phyloP scores from a whole-genome alignment of 2,113 vertebrate genomes.

The Forbesichthys agassizii region DNA sequence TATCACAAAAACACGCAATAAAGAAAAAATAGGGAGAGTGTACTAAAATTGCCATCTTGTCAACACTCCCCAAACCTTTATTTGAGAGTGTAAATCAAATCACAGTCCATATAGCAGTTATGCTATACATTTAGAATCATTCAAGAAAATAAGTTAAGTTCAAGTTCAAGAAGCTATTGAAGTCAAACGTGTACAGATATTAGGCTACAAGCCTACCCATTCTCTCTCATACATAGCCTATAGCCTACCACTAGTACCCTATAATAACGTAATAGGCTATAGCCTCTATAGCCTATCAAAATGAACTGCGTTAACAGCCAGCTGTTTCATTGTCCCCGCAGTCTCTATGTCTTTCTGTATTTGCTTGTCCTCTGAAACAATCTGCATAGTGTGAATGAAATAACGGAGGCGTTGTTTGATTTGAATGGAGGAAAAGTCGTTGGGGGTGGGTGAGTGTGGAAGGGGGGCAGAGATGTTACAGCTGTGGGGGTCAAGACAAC shows the following conservation, averaged over 20 bases:
- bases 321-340: slow-evolving; percentile 80
- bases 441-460: slow-evolving; percentile 15
- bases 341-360: slow-evolving; percentile 73
- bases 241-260: too few relatives aligned
- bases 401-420: slow-evolving; percentile 78
- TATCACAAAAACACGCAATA: background rate
- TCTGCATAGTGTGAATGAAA: slow-evolving; percentile 76
- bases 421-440: slow-evolving; percentile 72
- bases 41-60: background rate
- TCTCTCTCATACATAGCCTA: slow-evolving; percentile 5
- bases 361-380: slow-evolving; percentile 76
- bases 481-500: slow-evolving; percentile 81
- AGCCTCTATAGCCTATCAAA: slow-evolving; percentile 60
- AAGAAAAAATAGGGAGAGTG: background rate
- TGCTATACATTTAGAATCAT: too few relatives aligned
- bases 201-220: background rate
- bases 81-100: background rate
- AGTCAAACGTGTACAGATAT: background rate
- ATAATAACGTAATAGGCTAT: slow-evolving; percentile 7
- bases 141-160: background rate
- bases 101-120: background rate
- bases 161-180: background rate
- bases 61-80: background rate
- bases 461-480: slow-evolving; percentile 79
- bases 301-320: slow-evolving; percentile 77